Base-by-base conservation (phyloP, 1,140 invertebrate genomes). In the Lethocerus indicus region DNA sequence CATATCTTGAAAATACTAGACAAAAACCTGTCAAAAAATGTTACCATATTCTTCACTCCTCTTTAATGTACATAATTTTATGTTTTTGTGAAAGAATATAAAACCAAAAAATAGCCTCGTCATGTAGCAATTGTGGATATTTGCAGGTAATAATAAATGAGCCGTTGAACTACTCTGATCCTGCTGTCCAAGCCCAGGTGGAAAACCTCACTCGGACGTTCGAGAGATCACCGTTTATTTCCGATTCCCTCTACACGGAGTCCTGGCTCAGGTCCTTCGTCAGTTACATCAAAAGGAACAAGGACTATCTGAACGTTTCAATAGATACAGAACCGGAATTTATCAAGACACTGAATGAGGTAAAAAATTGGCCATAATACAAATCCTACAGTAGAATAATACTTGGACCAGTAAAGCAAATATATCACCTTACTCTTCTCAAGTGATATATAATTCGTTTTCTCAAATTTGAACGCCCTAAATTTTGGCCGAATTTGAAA, bases 221-320 rank as follows among this genome's bases (percentile, higher is more conserved):
- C 53, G 90, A 94, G 62, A 78, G 78, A 41, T 86, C 82, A 0
- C 73, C 76, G 0, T 93, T 83, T 61, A 81, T 92, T 25, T 79
- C 78, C 2, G 73, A 72, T 12, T 76, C 81, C 0, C 61, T 85
- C 0, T 90, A 89, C 59, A 89, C 88, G 0, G 87, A 93, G 64
- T 93, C 87, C 1, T 96, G 91, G 91, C 62, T 95, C 1, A 69
- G 88, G 48, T 80, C 78, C 27, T 95, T 90, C 59, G 64, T 88
- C 0, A 76, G 74, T 27, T 92, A 90, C 59, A 71, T 83, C 0
- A 73, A 76, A 5, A 67, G 76, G 51, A 86, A 83, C 58, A 71
- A 78, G 50, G 81, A 84, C 29, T 81, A 78, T 59, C 62, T 83
- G 4, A 83, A 84, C 56, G 69, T 78, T 1, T 79, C 82, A 2